Evolutionary conservation across 2,888 invertebrate species (phyloP).

Genomic region (Dolichomitus sp.): DNA sequence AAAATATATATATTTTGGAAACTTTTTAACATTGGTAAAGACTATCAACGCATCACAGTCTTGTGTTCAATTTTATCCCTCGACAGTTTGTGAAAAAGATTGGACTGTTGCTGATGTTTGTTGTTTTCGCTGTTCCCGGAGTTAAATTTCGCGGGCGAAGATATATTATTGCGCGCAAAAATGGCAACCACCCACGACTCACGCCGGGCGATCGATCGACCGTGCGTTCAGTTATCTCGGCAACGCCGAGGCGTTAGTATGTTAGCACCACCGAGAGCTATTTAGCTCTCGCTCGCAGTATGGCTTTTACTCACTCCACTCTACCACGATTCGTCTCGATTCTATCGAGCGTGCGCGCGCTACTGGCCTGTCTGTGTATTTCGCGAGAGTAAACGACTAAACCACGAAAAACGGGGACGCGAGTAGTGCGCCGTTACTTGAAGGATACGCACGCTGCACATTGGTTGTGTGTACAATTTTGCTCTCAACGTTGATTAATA

Average conservation of each 20-base stretch:
- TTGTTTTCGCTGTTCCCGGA: conserved; percentile 7
- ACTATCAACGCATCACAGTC: no score
- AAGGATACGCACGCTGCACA: background rate
- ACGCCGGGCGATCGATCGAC: conserved; percentile 65
- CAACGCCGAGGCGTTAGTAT: conserved; percentile 53
- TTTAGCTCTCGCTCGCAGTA: conserved; percentile 3
- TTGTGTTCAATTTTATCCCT: no score
- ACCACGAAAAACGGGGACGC: conserved; percentile 10
- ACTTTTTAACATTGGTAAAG: no score
- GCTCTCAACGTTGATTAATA: background rate
- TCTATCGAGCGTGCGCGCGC: conserved; percentile 22
- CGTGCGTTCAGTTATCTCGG: conserved; percentile 61
- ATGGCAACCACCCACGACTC: conserved; percentile 66
- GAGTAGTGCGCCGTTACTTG: conserved; percentile 11
- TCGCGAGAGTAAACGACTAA: conserved; percentile 1
- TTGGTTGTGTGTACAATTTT: background rate
- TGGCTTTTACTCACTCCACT: background rate
- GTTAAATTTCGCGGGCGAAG: conserved; percentile 25
- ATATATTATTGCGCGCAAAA: conserved; percentile 52
- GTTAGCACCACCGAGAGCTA: conserved; percentile 50
- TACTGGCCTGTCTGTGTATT: conserved; percentile 1
- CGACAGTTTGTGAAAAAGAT: background rate
- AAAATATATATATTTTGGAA: no score
- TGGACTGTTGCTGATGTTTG: background rate
- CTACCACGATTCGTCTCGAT: background rate